Percentiles rank a stretch among this genome's conserved stretches.
Conservation (phyloP, 2,113 vertebrate species). For the Zosterops lateralis region DNA sequence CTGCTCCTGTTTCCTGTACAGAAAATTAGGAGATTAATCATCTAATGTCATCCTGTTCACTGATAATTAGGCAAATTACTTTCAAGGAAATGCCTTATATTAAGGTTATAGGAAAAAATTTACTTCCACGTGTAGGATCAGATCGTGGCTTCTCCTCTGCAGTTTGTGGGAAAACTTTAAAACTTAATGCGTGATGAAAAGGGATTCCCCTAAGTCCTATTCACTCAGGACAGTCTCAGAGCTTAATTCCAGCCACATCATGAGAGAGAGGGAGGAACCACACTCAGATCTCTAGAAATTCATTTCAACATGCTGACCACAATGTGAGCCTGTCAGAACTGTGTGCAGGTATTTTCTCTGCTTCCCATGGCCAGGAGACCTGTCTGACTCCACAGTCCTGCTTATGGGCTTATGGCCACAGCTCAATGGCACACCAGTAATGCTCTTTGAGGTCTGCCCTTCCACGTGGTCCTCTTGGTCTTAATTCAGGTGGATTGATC, state of each 20-base stretch:
- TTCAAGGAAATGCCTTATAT: slow-evolving; percentile 16
- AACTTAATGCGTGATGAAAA: background rate
- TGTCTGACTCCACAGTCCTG: background rate
- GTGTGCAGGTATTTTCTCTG: background rate
- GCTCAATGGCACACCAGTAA: background rate
- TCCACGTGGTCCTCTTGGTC: too few relatives aligned
- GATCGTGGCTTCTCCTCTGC: background rate
- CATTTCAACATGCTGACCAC: fast-evolving
- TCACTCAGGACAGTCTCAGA: background rate
- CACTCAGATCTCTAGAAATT: background rate
- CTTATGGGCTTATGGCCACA: fast-evolving
- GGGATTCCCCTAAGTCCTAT: background rate
- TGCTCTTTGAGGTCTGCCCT: background rate
- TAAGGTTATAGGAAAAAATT: background rate
- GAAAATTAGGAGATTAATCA: slow-evolving; percentile 44
- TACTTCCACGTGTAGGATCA: background rate
- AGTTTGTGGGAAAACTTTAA: background rate
- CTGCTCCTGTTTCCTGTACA: slow-evolving; percentile 11
- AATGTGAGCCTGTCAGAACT: background rate
- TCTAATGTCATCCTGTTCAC: slow-evolving; percentile 5
- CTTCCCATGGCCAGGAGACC: background rate
- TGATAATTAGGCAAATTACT: slow-evolving; percentile 21
- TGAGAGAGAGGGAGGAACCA: background rate
- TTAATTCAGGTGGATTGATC: background rate
- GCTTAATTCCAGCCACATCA: background rate